Evolutionary conservation across 2,888 invertebrate species (phyloP).

Genomic region (Rotaria macrura): DNA sequence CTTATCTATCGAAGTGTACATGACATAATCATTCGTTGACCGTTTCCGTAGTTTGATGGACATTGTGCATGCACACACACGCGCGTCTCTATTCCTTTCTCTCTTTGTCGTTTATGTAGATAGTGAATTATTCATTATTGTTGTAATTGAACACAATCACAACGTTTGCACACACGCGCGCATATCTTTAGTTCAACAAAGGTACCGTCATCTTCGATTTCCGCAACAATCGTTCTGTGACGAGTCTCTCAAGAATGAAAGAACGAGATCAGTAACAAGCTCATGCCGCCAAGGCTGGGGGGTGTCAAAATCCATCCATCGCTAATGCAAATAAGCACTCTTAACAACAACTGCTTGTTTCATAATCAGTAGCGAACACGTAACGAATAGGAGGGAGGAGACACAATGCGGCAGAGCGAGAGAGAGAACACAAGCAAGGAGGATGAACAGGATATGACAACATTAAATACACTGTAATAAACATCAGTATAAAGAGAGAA

Average conservation of each 20-base stretch:
- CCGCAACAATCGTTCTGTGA: background rate
- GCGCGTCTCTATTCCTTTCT: too few species aligned
- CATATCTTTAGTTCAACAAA: background rate
- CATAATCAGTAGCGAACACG: conserved; percentile 1
- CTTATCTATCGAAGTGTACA: background rate
- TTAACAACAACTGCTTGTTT: background rate
- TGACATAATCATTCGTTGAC: background rate
- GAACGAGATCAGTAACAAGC: background rate
- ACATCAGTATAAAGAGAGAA: background rate
- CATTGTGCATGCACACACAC: background rate
- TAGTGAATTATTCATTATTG: background rate
- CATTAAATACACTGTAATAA: background rate
- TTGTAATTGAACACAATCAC: background rate
- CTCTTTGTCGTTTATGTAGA: background rate
- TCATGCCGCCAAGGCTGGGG: background rate
- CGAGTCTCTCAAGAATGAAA: background rate
- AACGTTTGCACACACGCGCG: background rate
- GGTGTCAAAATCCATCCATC: background rate
- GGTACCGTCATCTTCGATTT: background rate
- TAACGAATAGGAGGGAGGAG: background rate
- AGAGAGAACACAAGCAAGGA: background rate
- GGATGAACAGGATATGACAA: conserved; percentile 15
- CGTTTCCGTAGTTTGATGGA: background rate
- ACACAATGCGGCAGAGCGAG: background rate
- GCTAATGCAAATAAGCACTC: conserved; percentile 1